Base-by-base conservation (phyloP, 2,113 vertebrate species). In the Campylomormyrus tamandua region DNA sequence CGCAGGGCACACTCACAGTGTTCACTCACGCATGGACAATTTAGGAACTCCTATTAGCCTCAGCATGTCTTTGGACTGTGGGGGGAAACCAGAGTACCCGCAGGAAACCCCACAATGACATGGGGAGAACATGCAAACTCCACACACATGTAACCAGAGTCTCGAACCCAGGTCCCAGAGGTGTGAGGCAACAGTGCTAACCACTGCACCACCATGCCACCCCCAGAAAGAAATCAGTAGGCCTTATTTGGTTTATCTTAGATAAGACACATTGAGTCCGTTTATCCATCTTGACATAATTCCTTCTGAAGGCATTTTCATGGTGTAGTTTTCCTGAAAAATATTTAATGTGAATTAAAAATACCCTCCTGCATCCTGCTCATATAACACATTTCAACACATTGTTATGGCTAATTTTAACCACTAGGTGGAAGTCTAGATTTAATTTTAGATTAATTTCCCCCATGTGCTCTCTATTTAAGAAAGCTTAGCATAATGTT, bases 391-490 rank as follows among this genome's bases (percentile, higher is more conserved):
- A n/a, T 45, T 42, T 24, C 13, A 7, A 42, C 35, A 27, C 62
- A n/a, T n/a, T 27, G n/a, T 39, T 53, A 8, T 19, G 11, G 24
- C 27, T 19, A 53, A 87, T 89, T 84, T 84, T 45, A 31, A 15
- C 80, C 89, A 89, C 10, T 46, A 89, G 89, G 49, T 46, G 89
- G 89, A 80, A 85, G 77, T 46, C 24, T 85, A 27, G 39, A 46
- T 62, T 83, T 56, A 21, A 52, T 83, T 31, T 56, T 56, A 83
- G 21, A 42, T 42, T 53, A 49, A 89, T 10, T 31, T 24, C 39
- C n/a, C 19, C 5, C n/a, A 35, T n/a, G 27, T 85, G 24, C 42
- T 39, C 10, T 46, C 5, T 58, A 15, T 56, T 19, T 45, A 83
- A 52, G 49, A 88, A 88, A 46, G 49, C 10, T 66, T 19, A 45